Evolutionary conservation across 1,140 invertebrate species (phyloP).

Genomic region (Drosophila virilis): DNA sequence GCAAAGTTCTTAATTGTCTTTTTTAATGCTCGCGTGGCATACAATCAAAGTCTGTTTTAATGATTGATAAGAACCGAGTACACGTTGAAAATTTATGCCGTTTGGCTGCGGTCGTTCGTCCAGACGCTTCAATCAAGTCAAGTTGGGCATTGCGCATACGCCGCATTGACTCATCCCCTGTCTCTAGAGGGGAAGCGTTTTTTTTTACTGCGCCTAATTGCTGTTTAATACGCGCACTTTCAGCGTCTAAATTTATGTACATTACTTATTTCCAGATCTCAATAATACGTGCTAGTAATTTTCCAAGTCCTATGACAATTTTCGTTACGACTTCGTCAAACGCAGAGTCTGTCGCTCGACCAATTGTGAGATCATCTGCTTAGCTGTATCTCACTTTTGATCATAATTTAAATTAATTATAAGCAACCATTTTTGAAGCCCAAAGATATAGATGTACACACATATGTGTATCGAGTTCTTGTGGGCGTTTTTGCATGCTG

Average conservation of each 20-base stretch:
- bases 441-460: slow-evolving; percentile 11
- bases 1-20: no score
- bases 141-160: slow-evolving; percentile 43
- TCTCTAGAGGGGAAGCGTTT: not conserved
- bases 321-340: slow-evolving; percentile 27
- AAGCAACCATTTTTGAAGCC: slow-evolving; percentile 24
- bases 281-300: slow-evolving; percentile 1
- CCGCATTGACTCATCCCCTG: slow-evolving; percentile 43
- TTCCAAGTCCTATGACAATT: slow-evolving; percentile 39
- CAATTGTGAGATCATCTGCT: slow-evolving; percentile 73
- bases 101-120: not conserved
- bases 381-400: slow-evolving; percentile 46
- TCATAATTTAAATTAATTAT: slow-evolving; percentile 75
- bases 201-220: slow-evolving; percentile 35
- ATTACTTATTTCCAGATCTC: slow-evolving; percentile 47
- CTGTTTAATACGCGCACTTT: slow-evolving; percentile 21
- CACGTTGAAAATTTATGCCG: slow-evolving; percentile 27
- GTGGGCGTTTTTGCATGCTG: slow-evolving; percentile 54
- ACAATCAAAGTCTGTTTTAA: slow-evolving; percentile 2
- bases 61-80: slow-evolving; percentile 22
- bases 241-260: slow-evolving; percentile 51
- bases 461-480: slow-evolving; percentile 18
- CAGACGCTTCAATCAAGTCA: slow-evolving; percentile 7
- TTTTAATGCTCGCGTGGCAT: slow-evolving; percentile 1
- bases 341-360: slow-evolving; percentile 20